A percentile compares a stretch with the other conserved stretches of the same genome.
Evolutionary conservation across 1,140 invertebrate species (phyloP).

Genomic region (Lepidurus couesii): DNA sequence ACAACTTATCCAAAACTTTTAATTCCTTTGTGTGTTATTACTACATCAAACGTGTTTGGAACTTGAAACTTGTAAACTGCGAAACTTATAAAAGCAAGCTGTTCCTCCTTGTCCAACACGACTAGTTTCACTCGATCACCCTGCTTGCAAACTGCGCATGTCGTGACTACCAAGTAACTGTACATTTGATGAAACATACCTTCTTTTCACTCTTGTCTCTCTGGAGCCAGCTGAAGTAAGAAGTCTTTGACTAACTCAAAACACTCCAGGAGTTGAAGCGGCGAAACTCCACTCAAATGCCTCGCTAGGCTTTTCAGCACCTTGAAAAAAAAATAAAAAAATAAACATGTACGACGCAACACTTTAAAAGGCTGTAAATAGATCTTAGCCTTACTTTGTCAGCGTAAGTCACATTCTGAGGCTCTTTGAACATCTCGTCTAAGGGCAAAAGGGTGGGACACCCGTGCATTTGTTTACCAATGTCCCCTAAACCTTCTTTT

Average conservation of each 20-base stretch:
- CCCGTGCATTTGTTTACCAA: background rate
- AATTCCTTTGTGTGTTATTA: too few relatives aligned
- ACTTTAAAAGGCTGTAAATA: background rate
- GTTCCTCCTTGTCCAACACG: too few relatives aligned
- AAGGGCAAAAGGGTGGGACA: background rate
- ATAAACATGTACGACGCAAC: too few relatives aligned
- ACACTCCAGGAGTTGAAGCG: background rate
- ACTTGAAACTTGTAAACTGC: too few relatives aligned
- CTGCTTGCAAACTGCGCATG: too few relatives aligned
- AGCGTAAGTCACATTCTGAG: background rate
- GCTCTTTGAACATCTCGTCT: background rate
- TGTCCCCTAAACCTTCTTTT: background rate
- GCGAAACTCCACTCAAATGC: slow-evolving; percentile 10
- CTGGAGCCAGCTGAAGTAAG: background rate
- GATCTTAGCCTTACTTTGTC: background rate
- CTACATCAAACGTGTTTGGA: too few relatives aligned
- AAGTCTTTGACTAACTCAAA: slow-evolving; percentile 11
- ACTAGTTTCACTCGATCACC: too few relatives aligned
- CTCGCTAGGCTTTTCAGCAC: slow-evolving; percentile 4
- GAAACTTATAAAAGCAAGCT: too few relatives aligned
- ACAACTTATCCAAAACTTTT: too few relatives aligned
- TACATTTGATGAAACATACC: background rate
- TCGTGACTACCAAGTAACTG: background rate
- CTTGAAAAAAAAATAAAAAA: background rate
- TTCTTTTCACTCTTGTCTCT: background rate